Evolutionary conservation across 2,113 vertebrate genomes (phyloP).

Genomic region (Crypturellus undulatus): DNA sequence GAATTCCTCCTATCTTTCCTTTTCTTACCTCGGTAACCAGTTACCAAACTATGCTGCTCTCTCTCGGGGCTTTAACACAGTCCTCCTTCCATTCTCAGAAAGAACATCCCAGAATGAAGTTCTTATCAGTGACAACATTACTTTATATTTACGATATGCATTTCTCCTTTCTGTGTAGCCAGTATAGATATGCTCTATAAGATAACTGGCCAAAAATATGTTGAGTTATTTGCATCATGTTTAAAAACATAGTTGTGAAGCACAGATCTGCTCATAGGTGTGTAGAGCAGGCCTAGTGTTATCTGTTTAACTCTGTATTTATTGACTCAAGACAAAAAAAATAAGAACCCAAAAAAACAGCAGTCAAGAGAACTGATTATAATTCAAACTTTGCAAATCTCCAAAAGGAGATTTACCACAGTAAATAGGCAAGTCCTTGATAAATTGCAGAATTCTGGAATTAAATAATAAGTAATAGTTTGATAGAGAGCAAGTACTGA

Average conservation of each 20-base stretch:
- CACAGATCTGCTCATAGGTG: neutral
- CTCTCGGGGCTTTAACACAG: neutral
- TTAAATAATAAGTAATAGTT: neutral
- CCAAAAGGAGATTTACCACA: neutral
- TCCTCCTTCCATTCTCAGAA: neutral
- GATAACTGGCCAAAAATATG: neutral
- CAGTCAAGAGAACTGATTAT: neutral
- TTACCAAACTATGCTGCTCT: neutral
- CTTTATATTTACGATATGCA: neutral
- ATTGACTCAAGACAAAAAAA: neutral
- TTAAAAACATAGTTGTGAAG: neutral
- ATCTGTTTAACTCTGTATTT: neutral
- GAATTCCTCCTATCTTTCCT: neutral
- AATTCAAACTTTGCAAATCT: neutral
- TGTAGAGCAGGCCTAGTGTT: neutral
- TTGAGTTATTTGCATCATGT: neutral
- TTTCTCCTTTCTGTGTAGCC: neutral
- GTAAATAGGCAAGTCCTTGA: neutral
- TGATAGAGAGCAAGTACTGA: neutral
- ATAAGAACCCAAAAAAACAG: neutral
- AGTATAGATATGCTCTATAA: neutral
- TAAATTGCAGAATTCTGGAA: neutral
- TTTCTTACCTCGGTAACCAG: neutral
- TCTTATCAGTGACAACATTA: neutral
- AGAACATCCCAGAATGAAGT: neutral